Base-by-base conservation (phyloP, 30 jellyfish, hydroid and myxozoan species). In the Hydractinia echinata region DNA sequence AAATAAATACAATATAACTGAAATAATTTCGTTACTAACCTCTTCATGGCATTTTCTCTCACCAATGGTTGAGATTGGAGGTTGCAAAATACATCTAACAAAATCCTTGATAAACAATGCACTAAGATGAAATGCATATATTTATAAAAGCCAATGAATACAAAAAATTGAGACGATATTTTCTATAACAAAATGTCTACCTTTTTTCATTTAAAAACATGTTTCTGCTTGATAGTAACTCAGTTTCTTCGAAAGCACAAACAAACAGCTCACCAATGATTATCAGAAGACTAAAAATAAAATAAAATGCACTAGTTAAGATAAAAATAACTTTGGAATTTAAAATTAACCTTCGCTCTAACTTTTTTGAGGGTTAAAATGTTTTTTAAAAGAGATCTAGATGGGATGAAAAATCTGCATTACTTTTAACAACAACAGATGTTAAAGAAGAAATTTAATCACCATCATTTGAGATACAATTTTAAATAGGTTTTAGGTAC, bases 221-320 rank as follows among this genome's bases (percentile, higher is more conserved):
- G 54, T 74, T 74, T n/a, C 83, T 54, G 21, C 61, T 74, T 13
- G 74, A 49, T 15, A 74, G 21, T 55, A 58, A 49, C 83, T 74
- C 83, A 49, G 83, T 49, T 49, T 67, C 83, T 74, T 74, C 50
- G 4, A 74, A 74, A 11, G 19, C 61, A 13, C 69, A 19, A 49
- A 58, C 61, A 20, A 74, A 49, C 20, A 74, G 54, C n/a, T 74
- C 83, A 9, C 39, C 83, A 30, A 74, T 48, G 44, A 74, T 54
- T 6, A 74, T 74, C 19, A 48, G 19, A 20, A 74, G 67, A 7
- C 83, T 74, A 74, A 48, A 74, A 30, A 49, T 5, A 51, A 74
- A 64, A 13, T n/a, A 1, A 30, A 2, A 30, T n/a, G 44, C 44
- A 30, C n/a, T n/a, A n/a, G n/a, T n/a, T 30, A 30, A 2, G 44